A percentile compares a stretch with the other conserved stretches of the same genome.
Evolutionary conservation across 2,888 invertebrate species (phyloP).

Genomic region (Ophion obscuratus): DNA sequence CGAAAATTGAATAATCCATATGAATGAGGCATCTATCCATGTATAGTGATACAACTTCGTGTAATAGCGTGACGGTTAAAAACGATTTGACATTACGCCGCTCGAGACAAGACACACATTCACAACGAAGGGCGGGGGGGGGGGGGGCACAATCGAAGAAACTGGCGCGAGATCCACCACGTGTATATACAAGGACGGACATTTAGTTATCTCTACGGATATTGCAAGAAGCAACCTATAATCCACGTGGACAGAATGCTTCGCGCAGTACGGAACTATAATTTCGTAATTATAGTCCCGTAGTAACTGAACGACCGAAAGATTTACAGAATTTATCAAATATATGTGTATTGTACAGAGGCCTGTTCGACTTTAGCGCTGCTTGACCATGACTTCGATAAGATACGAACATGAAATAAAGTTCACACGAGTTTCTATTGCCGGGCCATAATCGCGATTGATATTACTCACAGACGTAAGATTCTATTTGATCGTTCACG

Average conservation of each 20-base stretch:
- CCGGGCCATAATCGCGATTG: too few species aligned
- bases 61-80: too few species aligned
- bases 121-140: neutral
- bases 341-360: too few species aligned
- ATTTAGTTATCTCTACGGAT: neutral
- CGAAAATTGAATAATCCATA: too few species aligned
- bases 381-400: constrained; percentile 71
- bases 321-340: neutral
- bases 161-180: neutral
- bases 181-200: constrained; percentile 13
- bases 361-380: constrained; percentile 10
- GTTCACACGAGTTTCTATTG: constrained; percentile 28
- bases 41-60: too few species aligned
- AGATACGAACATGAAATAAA: constrained; percentile 63
- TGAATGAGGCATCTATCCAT: too few species aligned
- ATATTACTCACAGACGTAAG: neutral
- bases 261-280: neutral
- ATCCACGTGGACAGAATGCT: too few species aligned
- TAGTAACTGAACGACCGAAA: neutral
- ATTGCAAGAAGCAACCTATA: neutral
- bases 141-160: constrained; percentile 14
- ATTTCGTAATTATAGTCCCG: constrained; percentile 16
- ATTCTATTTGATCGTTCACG: constrained; percentile 10
- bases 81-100: too few species aligned
- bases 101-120: neutral